Evolutionary conservation across 2,797 vertebrate genomes (phyloP).

Genomic region (Sebastes miniatus): DNA sequence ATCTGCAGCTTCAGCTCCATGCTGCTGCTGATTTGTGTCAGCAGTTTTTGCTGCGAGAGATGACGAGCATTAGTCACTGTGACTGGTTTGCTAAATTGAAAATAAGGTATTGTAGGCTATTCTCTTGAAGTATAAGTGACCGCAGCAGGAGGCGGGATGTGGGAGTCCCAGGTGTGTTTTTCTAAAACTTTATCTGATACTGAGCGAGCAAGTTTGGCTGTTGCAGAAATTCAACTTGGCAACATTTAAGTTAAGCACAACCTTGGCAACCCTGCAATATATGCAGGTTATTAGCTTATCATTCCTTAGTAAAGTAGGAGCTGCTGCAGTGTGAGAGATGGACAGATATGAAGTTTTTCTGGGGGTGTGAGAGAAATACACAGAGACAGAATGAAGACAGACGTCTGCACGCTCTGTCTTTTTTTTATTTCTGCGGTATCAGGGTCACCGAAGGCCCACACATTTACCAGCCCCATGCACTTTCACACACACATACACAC

Average conservation of each 20-base stretch:
- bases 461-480: slow-evolving; percentile 9
- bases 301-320: not conserved
- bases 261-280: not conserved
- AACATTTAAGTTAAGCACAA: not conserved
- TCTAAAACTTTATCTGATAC: not conserved
- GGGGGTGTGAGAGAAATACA: slow-evolving; percentile 12
- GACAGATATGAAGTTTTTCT: not conserved
- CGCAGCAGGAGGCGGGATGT: not conserved
- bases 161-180: not conserved
- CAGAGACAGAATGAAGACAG: not conserved
- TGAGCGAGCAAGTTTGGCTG: not conserved
- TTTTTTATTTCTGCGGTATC: slow-evolving; percentile 22
- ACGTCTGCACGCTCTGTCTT: not conserved
- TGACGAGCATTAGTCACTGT: slow-evolving; percentile 6
- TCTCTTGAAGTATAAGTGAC: not conserved
- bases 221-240: not conserved
- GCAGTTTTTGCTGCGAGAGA: slow-evolving; percentile 12
- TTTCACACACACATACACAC: slow-evolving; percentile 18
- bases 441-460: slow-evolving; percentile 37
- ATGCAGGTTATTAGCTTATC: not conserved
- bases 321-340: not conserved
- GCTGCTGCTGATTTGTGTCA: slow-evolving; percentile 39
- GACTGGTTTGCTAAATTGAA: slow-evolving; percentile 3
- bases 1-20: slow-evolving; percentile 37
- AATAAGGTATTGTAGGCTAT: not conserved